Evolutionary conservation across 2,113 vertebrate species (phyloP).

Genomic region (Tauraco erythrolophus): DNA sequence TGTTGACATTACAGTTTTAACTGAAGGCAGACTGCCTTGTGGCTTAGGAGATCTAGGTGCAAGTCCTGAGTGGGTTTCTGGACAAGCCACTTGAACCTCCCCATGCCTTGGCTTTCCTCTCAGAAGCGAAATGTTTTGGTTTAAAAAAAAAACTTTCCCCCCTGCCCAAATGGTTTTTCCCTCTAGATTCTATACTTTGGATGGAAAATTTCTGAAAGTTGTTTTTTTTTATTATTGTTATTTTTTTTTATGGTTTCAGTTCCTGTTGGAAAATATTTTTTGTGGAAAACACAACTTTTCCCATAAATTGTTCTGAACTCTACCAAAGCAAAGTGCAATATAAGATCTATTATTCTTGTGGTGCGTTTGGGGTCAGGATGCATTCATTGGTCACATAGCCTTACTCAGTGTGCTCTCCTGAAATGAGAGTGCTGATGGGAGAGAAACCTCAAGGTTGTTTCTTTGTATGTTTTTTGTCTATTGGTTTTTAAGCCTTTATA

Average conservation of each 20-base stretch:
- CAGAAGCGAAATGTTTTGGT: not conserved
- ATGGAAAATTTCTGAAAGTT: not conserved
- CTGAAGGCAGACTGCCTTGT: constrained; percentile 16
- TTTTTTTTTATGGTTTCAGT: not conserved
- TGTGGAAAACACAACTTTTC: not conserved
- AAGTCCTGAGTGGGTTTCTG: not conserved
- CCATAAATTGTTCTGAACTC: constrained; percentile 20
- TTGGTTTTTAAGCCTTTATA: constrained; percentile 39
- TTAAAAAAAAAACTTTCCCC: not conserved
- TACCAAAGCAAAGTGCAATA: not conserved
- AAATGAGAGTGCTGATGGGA: not conserved
- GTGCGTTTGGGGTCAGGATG: constrained; percentile 29
- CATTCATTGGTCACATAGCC: constrained; percentile 36
- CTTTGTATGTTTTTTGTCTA: not conserved
- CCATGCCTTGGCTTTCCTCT: not conserved
- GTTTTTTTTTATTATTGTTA: not conserved
- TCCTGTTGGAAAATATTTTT: not conserved
- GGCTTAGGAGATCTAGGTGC: constrained; percentile 40
- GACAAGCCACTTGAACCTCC: constrained; percentile 12
- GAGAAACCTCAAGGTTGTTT: not conserved
- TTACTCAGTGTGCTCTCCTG: constrained; percentile 19
- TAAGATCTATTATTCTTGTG: constrained; percentile 41
- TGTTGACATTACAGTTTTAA: constrained; percentile 11
- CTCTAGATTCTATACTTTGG: not conserved
- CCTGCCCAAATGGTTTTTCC: not conserved